Percentiles rank a stretch among this genome's conserved stretches.
phyloP scores from a whole-genome alignment of 2,888 invertebrate genomes.

The Zonitis immaculata region DNA sequence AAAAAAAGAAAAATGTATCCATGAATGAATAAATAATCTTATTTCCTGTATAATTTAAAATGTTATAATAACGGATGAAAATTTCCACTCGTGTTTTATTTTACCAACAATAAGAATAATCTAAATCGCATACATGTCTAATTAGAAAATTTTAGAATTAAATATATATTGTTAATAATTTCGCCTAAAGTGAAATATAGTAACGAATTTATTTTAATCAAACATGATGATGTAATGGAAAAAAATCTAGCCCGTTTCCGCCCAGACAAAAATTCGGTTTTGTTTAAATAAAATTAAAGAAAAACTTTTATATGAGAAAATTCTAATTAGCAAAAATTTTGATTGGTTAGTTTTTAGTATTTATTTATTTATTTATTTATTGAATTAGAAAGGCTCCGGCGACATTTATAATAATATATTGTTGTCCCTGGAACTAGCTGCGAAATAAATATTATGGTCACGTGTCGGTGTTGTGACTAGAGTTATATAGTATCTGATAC shows the following conservation, averaged over 20 bases:
- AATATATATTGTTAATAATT: too few relatives aligned
- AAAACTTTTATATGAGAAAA: too few relatives aligned
- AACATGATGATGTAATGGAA: neutral
- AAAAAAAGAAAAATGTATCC: too few relatives aligned
- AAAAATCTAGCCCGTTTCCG: neutral
- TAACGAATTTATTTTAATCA: neutral
- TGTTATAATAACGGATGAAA: too few relatives aligned
- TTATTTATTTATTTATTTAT: neutral
- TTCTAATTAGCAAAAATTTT: neutral
- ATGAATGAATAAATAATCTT: too few relatives aligned
- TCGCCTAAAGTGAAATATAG: neutral
- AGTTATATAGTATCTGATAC: constrained; percentile 1
- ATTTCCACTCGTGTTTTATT: too few relatives aligned
- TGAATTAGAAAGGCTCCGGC: neutral
- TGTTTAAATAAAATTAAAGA: too few relatives aligned
- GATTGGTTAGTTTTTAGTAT: neutral
- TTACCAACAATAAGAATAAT: too few relatives aligned
- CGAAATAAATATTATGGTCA: constrained; percentile 22
- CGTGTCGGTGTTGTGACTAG: constrained; percentile 20
- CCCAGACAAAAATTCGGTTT: neutral
- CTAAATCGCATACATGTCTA: too few relatives aligned
- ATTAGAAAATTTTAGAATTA: too few relatives aligned
- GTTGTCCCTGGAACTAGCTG: neutral
- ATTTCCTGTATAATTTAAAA: too few relatives aligned
- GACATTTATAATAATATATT: neutral